Base-by-base conservation (phyloP, 2,888 invertebrate genomes). In the Helobdella robusta region DNA sequence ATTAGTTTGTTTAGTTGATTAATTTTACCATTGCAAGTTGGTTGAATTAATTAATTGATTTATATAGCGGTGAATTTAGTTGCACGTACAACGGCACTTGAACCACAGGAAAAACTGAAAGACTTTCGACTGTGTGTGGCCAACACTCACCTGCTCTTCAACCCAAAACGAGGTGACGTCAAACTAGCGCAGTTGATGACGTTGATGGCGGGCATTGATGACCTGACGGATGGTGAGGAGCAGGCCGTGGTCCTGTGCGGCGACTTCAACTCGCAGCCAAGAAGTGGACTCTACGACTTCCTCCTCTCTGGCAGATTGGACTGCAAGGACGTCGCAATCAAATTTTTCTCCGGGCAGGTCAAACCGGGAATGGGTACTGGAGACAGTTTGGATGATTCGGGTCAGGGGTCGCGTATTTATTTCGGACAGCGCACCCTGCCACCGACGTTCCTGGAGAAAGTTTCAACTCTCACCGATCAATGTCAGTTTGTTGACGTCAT, bases 81-180 rank as follows among this genome's bases (percentile, higher is more conserved):
- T n/a, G n/a, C n/a, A n/a, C n/a, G n/a, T n/a, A n/a, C n/a, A n/a
- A n/a, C n/a, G n/a, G n/a, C n/a, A n/a, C n/a, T n/a, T n/a, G n/a
- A n/a, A n/a, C n/a, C 56, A 32, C 40, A 65, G 5, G 23, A 64
- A 3, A 35, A 36, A 11, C 23, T 56, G 18, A 35, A 56, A 11
- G 64, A 62, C 4, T 28, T 46, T 20, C 46, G 25, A 20, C 44
- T 66, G 20, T 68, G 64, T 34, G 66, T 67, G 23, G 65, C 69
- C 5, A 97, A 91, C 15, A 97, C 97, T 0, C 98, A 98, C 80
- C 82, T 98, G 56, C 81, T 97, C 11, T 98, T 88, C 79, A 97
- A 97, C 82, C 92, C 91, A 0, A 85, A 82, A 71, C 83, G 97
- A 46, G 86, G 88, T 25, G 95, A 97, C 77, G 86, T 95, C 0